phyloP scores from a whole-genome alignment of 2,113 vertebrate genomes.

The Cyprinodon tularosa region DNA sequence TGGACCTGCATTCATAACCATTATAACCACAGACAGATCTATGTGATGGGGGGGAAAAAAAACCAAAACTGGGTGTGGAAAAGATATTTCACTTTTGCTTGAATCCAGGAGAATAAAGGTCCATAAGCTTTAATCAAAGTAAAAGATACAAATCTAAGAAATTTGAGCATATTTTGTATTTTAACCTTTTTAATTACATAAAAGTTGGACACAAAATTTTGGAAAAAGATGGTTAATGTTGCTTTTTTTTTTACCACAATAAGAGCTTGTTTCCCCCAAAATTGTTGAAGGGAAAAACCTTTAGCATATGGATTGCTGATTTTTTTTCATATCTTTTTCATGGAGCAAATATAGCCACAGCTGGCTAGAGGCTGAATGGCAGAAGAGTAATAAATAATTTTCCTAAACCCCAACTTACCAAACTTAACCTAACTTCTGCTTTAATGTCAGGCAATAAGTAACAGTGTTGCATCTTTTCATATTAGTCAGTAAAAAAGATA shows the following conservation, averaged over 20 bases:
- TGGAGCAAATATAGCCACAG: too few relatives aligned
- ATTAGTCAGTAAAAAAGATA: background rate
- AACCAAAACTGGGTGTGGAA: background rate
- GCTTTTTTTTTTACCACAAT: too few relatives aligned
- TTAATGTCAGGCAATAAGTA: background rate
- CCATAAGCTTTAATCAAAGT: background rate
- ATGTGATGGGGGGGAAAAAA: background rate
- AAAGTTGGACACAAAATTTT: too few relatives aligned
- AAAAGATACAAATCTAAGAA: background rate
- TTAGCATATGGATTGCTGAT: background rate
- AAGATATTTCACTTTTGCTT: background rate
- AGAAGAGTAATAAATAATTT: too few relatives aligned
- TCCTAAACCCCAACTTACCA: background rate
- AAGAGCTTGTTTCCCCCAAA: too few relatives aligned
- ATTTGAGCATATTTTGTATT: background rate
- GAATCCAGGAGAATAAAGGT: background rate
- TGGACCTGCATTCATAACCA: conserved; percentile 1
- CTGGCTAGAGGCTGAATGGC: too few relatives aligned
- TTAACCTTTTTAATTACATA: too few relatives aligned
- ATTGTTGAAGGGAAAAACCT: too few relatives aligned
- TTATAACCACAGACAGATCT: background rate
- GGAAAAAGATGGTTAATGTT: too few relatives aligned
- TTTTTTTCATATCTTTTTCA: background rate
- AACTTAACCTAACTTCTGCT: background rate
- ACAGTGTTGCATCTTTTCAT: background rate